These are phyloP conservation scores for Imbricaverruca yamaguchii DNA, from an alignment of 2,888 invertebrate species.

Conservation along the genomic window DNA sequence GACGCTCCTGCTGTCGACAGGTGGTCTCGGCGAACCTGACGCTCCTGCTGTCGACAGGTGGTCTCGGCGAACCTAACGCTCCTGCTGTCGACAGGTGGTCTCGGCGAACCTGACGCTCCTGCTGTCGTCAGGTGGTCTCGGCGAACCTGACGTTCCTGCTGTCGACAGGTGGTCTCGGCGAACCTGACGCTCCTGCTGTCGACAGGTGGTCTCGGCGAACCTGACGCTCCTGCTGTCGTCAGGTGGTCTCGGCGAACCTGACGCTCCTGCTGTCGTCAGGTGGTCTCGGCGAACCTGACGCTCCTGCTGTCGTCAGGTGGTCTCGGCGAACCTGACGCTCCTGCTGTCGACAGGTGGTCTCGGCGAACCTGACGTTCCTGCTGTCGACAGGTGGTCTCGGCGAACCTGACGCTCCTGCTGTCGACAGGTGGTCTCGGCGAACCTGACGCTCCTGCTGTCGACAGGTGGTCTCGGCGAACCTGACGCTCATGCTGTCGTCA, in stretches of 20 bases:
- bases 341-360: slow-evolving; percentile 6
- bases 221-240: background rate
- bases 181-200: background rate
- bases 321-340: background rate
- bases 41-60: background rate
- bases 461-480: too few relatives aligned
- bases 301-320: background rate
- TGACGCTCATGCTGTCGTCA: background rate
- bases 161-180: too few relatives aligned
- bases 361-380: background rate
- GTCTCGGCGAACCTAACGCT: background rate
- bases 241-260: too few relatives aligned
- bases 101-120: background rate
- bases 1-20: background rate
- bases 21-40: background rate
- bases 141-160: background rate
- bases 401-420: background rate
- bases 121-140: too few relatives aligned
- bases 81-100: background rate
- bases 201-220: too few relatives aligned
- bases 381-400: too few relatives aligned
- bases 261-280: background rate
- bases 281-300: background rate
- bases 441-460: background rate
- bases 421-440: too few relatives aligned